Evolutionary conservation across 1,140 invertebrate genomes (phyloP), one percentile per base, ranked within the genome.

Genomic region (Sitobion miscanthi): DNA sequence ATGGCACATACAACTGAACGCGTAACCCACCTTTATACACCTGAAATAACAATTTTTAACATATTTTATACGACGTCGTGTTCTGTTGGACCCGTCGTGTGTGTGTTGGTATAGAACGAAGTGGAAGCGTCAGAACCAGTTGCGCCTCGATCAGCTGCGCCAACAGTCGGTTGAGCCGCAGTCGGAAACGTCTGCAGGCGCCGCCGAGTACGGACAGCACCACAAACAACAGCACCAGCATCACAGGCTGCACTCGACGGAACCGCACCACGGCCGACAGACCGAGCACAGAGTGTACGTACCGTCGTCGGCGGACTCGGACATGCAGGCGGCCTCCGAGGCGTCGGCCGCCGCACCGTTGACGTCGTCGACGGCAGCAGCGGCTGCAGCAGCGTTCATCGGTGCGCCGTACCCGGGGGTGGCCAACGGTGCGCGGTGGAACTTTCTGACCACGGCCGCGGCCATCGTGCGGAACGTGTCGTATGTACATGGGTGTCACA

Each of bases 111-210:
- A 42, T 85, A 98, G 98, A 95, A 99, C 98, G 86, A 99, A 99
- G 95, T 99, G 98, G 98, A 99, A 99, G 95, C 96, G 98, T 6
- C 98, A 99, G 95, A 98, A 98, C 95, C 98, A 98, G 94, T 95
- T 98, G 42, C 96, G 98, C 2, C 95, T 98, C 62, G 98, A 98
- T 94, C 98, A 98, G 94, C 95, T 98, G 0, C 96, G 98, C 0
- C 97, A 98, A 95, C 97, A 98, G 95, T 96, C 97, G 94, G 95
- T 96, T 90, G 96, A 96, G 2, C 47, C 38, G 96, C 97, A 94
- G 97, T 97, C 94, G 96, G 97, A 93, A n/a, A 77, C 62, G 4
- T 77, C 62, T 0, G 25, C 62, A 14, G 62, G 30, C 95, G 97
- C 62, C 94, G 94, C 94, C 57, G 91, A 95, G 42, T 94, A 83